These are phyloP conservation scores for Agapostemon virescens DNA, from an alignment of 2,888 invertebrate species.

Conservation along the genomic window DNA sequence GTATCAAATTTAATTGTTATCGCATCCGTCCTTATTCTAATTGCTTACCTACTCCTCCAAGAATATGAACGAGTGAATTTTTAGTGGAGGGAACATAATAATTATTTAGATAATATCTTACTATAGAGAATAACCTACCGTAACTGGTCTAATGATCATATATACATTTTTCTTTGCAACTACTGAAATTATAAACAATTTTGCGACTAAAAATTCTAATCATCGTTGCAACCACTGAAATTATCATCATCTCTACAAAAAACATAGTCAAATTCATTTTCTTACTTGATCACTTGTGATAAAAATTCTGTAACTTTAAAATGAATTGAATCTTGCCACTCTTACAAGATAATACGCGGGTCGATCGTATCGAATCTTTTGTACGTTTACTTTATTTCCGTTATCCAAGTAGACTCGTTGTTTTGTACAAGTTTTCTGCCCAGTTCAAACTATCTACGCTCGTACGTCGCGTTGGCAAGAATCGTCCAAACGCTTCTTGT, in stretches of 20 bases:
- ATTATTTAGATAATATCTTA: too few species aligned
- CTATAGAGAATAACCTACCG: too few species aligned
- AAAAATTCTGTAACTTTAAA: neutral
- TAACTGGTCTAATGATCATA: neutral
- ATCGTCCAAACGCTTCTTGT: neutral
- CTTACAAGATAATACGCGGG: too few species aligned
- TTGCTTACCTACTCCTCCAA: neutral
- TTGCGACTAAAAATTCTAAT: too few species aligned
- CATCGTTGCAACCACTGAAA: neutral
- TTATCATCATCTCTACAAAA: too few species aligned
- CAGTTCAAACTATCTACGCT: neutral
- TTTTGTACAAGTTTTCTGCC: neutral
- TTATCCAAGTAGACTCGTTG: neutral
- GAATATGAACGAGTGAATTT: neutral
- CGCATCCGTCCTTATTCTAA: neutral
- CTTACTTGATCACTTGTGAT: neutral
- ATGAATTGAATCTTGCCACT: neutral
- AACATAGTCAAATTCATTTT: neutral
- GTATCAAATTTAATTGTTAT: neutral
- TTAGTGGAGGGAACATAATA: too few species aligned
- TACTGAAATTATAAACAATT: too few species aligned
- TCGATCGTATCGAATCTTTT: neutral
- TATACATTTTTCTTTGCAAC: neutral
- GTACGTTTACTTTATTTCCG: neutral
- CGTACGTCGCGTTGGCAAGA: neutral